phyloP scores from a whole-genome alignment of 2,113 vertebrate genomes.

The Thomomys bottae region DNA sequence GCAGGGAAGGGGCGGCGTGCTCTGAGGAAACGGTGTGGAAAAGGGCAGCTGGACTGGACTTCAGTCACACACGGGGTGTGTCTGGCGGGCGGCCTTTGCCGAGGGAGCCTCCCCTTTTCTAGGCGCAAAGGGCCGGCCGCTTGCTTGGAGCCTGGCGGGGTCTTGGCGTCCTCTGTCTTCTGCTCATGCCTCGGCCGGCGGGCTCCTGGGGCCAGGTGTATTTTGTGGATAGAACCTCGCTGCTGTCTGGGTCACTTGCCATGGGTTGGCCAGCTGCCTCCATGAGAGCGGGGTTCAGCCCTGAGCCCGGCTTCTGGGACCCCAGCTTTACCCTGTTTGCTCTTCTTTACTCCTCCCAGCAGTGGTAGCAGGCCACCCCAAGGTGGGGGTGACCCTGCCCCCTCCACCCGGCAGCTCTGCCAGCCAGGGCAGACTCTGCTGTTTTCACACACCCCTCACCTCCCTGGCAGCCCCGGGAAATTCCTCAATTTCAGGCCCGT shows the following conservation, averaged over 20 bases:
- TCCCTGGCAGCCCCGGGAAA: conserved; percentile 30
- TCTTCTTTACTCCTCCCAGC: no score
- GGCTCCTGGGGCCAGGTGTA: not conserved
- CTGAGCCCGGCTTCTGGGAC: not conserved
- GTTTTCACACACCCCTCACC: not conserved
- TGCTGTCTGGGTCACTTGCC: not conserved
- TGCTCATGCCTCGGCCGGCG: no score
- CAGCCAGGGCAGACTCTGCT: not conserved
- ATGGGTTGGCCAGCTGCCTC: not conserved
- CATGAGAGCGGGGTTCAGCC: not conserved
- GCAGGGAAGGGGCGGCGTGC: not conserved
- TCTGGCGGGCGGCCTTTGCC: not conserved
- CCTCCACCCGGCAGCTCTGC: not conserved
- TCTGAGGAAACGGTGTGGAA: not conserved
- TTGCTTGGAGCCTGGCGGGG: not conserved
- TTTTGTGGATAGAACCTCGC: not conserved
- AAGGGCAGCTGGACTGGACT: no score
- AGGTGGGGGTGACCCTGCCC: not conserved
- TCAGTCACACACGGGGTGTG: not conserved
- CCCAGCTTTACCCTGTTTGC: not conserved
- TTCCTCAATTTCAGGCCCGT: not conserved
- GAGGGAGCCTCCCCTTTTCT: not conserved
- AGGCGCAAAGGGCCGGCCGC: not conserved
- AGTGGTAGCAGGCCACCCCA: not conserved
- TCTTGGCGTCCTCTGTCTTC: not conserved